Conservation (phyloP, 2,888 invertebrate species). For the Schrankia costaestrigalis region DNA sequence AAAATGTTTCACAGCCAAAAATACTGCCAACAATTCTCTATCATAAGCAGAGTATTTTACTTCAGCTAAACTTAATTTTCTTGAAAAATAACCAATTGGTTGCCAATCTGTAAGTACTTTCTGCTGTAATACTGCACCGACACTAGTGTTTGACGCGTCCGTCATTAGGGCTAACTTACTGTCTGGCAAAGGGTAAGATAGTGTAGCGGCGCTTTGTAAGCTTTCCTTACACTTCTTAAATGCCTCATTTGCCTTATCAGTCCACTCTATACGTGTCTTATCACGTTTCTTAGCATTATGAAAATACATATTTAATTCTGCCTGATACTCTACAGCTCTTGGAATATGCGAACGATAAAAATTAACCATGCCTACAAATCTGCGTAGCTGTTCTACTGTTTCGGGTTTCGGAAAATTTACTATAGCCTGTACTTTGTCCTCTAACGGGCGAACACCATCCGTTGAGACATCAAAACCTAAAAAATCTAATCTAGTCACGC, state of each 20-base stretch:
- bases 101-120: not conserved
- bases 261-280: not conserved
- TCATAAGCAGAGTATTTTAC: constrained; percentile 10
- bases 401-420: not conserved
- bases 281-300: constrained; percentile 1
- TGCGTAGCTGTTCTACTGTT: constrained; percentile 1
- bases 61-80: not conserved
- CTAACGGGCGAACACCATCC: not conserved
- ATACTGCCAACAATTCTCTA: not conserved
- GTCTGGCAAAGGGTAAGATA: not conserved
- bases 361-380: constrained; percentile 2
- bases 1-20: not conserved
- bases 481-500: not conserved
- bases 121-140: not conserved
- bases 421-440: not conserved
- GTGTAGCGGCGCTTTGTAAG: not conserved
- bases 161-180: too few species aligned
- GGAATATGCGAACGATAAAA: constrained; percentile 3
- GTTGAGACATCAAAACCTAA: not conserved
- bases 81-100: not conserved
- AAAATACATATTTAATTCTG: constrained; percentile 1
- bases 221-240: constrained; percentile 1
- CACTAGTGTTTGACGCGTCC: not conserved
- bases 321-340: not conserved
- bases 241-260: not conserved